Percentiles rank a stretch among this genome's conserved stretches.
Evolutionary conservation across 2,113 vertebrate species (phyloP).

Genomic region (Onychostoma macrolepis): DNA sequence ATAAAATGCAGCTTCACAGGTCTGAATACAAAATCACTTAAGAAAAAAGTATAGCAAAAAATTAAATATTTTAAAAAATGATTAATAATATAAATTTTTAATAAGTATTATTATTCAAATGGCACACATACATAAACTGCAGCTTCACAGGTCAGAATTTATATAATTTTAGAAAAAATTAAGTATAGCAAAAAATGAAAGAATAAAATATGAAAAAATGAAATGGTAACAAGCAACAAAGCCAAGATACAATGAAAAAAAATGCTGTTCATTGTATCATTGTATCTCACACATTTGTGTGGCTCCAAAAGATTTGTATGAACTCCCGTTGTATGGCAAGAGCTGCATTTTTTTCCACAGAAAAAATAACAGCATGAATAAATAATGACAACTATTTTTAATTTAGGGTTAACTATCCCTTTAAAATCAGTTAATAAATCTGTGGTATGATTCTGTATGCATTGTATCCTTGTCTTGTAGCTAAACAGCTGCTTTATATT

Average conservation of each 20-base stretch:
- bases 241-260: background rate
- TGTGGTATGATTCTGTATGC: background rate
- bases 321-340: background rate
- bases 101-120: no score
- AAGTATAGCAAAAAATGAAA: background rate
- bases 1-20: no score
- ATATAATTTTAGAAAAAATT: background rate
- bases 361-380: background rate
- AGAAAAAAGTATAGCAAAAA: no score
- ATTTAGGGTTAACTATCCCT: background rate
- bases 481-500: background rate
- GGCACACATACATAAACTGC: background rate
- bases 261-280: no score
- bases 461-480: background rate
- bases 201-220: background rate
- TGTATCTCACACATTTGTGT: no score
- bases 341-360: background rate
- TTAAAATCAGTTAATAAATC: background rate
- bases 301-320: background rate
- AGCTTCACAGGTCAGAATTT: background rate
- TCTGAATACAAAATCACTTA: no score
- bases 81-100: no score
- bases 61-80: no score
- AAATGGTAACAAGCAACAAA: background rate
- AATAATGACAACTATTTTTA: background rate